Conservation (phyloP, 1,140 invertebrate genomes). For the Piezodorus guildinii region DNA sequence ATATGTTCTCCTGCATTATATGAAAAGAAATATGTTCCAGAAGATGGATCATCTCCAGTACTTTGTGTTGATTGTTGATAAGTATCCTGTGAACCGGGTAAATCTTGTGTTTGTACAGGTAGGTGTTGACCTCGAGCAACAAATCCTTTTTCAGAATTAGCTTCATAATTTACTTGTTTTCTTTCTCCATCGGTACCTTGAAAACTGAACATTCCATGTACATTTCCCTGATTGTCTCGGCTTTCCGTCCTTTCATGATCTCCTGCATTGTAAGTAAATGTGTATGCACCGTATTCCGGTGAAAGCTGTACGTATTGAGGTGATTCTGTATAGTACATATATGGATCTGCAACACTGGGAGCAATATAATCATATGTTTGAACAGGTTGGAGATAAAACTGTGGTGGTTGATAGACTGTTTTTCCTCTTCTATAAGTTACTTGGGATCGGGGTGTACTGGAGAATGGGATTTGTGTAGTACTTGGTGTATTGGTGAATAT, state of each 20-base stretch:
- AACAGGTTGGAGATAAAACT: too few species aligned
- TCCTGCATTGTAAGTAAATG: constrained; percentile 29
- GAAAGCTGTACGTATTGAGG: too few species aligned
- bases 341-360: too few species aligned
- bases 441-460: too few species aligned
- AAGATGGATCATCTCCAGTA: background rate
- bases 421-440: too few species aligned
- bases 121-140: constrained; percentile 22
- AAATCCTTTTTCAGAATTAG: constrained; percentile 28
- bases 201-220: constrained; percentile 29
- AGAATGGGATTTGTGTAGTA: too few species aligned
- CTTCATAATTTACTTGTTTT: constrained; percentile 28
- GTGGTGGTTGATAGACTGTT: too few species aligned
- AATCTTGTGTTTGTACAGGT: background rate
- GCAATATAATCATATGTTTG: too few species aligned
- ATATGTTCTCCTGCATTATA: constrained; percentile 28
- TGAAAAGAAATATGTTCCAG: constrained; percentile 27
- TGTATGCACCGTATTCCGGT: constrained; percentile 25
- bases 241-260: constrained; percentile 27
- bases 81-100: background rate
- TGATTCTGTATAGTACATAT: too few species aligned
- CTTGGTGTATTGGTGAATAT: too few species aligned
- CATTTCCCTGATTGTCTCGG: constrained; percentile 29
- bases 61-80: background rate
- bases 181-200: constrained; percentile 24